A percentile compares a stretch with the other conserved stretches of the same genome.
Conservation (phyloP, 2,113 vertebrate genomes). For the Notarius quadriscutis region DNA sequence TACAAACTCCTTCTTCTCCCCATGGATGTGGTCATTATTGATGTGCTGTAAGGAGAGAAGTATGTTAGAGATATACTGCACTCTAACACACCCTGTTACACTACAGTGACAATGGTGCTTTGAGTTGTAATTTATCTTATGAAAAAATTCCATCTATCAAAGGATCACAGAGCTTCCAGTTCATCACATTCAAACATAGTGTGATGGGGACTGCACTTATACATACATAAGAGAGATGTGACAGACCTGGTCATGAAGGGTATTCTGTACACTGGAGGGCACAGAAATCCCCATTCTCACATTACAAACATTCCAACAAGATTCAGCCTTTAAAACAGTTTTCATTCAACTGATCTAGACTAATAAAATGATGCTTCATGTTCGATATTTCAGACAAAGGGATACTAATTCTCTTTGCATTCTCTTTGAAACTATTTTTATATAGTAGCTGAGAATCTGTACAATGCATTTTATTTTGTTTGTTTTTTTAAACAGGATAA, state of each 20-base stretch:
- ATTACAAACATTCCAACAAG: constrained; percentile 33
- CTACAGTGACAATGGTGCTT: background rate
- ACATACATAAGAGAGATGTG: constrained; percentile 41
- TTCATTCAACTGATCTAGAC: background rate
- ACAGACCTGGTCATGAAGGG: constrained; percentile 44
- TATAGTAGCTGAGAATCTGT: background rate
- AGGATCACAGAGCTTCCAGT: constrained; percentile 57
- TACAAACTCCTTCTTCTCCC: constrained; percentile 98
- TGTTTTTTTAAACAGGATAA: constrained; percentile 7
- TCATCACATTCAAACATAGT: constrained; percentile 56
- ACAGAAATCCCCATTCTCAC: constrained; percentile 39
- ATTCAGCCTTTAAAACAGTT: constrained; percentile 3
- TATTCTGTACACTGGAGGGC: constrained; percentile 22
- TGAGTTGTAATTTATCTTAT: constrained; percentile 1
- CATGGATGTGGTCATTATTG: constrained; percentile 98
- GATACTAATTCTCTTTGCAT: background rate
- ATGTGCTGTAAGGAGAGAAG: constrained; percentile 81
- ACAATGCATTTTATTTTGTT: background rate
- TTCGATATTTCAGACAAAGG: background rate
- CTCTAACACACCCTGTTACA: constrained; percentile 6
- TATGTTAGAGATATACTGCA: background rate
- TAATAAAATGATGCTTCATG: background rate
- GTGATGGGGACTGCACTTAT: constrained; percentile 32
- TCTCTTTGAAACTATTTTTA: constrained; percentile 4
- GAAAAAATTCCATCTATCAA: constrained; percentile 56